Evolutionary conservation across 2,888 invertebrate genomes (phyloP), one percentile per base, ranked within the genome.

Genomic region (Plutella xylostella): DNA sequence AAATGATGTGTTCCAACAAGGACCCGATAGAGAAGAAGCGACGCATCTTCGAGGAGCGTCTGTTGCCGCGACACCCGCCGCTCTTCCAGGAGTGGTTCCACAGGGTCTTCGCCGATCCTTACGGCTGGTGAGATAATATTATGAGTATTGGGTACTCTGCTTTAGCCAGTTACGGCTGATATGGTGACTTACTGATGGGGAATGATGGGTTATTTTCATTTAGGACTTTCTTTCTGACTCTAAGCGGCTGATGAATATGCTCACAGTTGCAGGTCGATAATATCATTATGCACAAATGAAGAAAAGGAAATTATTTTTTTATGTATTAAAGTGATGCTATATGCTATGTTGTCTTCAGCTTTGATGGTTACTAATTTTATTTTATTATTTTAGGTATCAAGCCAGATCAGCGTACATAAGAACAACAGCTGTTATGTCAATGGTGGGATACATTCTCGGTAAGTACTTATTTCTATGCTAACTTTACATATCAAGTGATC

Each of bases 391-490:
- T 49, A 84, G 97, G 97, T 94, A 96, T 68, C 91, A 92, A 61
- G 97, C 98, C 0, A 86, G 98, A 49, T 90, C 92, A 12, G 90
- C 94, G 0, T 99, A 94, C 65, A 92, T 94, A 42, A 89, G 96
- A 53, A 97, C 98, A 0, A 90, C 94, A 2, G 98, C 98, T 11
- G 98, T 98, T 0, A 98, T 99, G 93, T 97, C 97, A 1, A 97
- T 98, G 88, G 93, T 96, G 48, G 97, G 97, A 42, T 96, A 94
- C 63, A 92, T 96, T 57, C 86, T 97, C 45, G 88, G 88, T 83
- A 56, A 53, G 54, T 38, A 14, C 7, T 15, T 28, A 33, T 33
- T 35, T n/a, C n/a, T n/a, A n/a, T n/a, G n/a, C n/a, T n/a, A n/a
- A n/a, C n/a, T n/a, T n/a, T n/a, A n/a, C n/a, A n/a, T n/a, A n/a